Percentiles rank a stretch among this genome's conserved stretches.
phyloP scores from a whole-genome alignment of 2,113 vertebrate species.

The Cyphotilapia sp. region DNA sequence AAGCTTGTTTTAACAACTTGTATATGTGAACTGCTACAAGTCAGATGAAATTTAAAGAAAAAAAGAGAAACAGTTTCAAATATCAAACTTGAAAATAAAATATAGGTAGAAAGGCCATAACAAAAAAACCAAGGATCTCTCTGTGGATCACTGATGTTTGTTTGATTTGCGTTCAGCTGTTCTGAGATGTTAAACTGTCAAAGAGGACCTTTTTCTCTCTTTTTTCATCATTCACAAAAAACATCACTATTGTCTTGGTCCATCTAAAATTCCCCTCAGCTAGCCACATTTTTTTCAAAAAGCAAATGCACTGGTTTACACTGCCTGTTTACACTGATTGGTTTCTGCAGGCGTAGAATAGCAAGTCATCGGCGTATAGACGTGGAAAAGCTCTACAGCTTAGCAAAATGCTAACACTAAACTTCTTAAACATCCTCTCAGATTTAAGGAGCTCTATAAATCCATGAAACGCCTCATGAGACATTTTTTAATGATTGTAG shows the following conservation, averaged over 20 bases:
- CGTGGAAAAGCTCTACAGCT: background rate
- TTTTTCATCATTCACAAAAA: background rate
- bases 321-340: background rate
- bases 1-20: slow-evolving; percentile 66
- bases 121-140: slow-evolving; percentile 61
- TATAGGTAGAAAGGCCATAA: slow-evolving; percentile 74
- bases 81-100: slow-evolving; percentile 45
- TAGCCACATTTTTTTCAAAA: background rate
- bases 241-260: background rate
- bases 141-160: slow-evolving; percentile 51
- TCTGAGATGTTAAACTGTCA: slow-evolving; percentile 14
- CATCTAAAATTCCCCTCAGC: background rate
- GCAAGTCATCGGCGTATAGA: background rate
- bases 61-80: background rate
- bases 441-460: background rate
- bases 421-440: background rate
- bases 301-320: background rate
- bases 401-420: background rate
- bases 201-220: slow-evolving; percentile 34
- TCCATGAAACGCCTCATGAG: background rate
- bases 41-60: background rate
- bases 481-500: background rate
- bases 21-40: slow-evolving; percentile 39
- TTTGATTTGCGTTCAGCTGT: slow-evolving; percentile 2
- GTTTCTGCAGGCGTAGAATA: background rate